phyloP scores from a whole-genome alignment of 30 jellyfish, hydroid and myxozoan species.

The Phacellophora camtschatica region DNA sequence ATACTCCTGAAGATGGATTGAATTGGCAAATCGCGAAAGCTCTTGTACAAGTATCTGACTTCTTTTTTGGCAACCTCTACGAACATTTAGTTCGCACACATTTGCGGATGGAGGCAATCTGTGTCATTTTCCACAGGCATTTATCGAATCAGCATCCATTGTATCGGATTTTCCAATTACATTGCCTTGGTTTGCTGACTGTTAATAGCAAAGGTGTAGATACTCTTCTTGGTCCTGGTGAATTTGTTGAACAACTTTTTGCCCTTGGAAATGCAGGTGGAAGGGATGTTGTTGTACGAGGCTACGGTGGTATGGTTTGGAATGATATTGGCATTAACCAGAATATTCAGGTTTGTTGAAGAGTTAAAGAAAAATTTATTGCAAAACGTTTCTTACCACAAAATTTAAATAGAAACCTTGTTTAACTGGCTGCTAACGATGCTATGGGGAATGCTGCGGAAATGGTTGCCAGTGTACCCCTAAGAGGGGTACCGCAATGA shows the following conservation, averaged over 20 bases:
- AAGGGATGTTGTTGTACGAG: slow-evolving; percentile 15
- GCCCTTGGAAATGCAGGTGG: slow-evolving; percentile 72
- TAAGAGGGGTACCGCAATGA: no score
- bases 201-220: neutral
- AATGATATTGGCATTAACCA: slow-evolving; percentile 22
- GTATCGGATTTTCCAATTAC: slow-evolving; percentile 51
- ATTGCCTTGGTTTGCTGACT: slow-evolving; percentile 74
- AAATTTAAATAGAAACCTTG: no score
- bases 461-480: no score
- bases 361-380: no score
- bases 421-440: no score
- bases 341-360: slow-evolving; percentile 11
- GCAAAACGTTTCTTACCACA: no score
- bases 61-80: slow-evolving; percentile 29
- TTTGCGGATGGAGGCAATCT: slow-evolving; percentile 54
- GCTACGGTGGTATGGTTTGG: slow-evolving; percentile 58
- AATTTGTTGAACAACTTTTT: slow-evolving; percentile 36
- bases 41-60: slow-evolving; percentile 47
- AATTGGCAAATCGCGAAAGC: slow-evolving; percentile 74
- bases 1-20: slow-evolving; percentile 70
- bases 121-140: slow-evolving; percentile 60
- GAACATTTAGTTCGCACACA: slow-evolving; percentile 81
- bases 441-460: no score
- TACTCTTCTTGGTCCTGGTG: neutral
- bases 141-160: slow-evolving; percentile 68